These are phyloP conservation scores for Acyrthosiphon pisum DNA, from an alignment of 1,140 invertebrate species.

Conservation along the genomic window DNA sequence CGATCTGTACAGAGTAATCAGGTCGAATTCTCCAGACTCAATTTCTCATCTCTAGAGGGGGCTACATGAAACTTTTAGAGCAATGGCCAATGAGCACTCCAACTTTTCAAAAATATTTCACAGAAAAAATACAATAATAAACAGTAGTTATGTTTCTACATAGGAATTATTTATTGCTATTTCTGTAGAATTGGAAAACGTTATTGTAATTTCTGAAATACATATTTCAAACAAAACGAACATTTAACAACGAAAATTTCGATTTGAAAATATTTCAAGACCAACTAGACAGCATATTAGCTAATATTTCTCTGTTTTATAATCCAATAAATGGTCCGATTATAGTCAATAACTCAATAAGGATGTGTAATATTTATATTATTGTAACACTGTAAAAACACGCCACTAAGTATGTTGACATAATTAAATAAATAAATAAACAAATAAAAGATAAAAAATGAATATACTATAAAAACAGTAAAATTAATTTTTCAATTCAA, in stretches of 20 bases:
- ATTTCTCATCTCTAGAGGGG: constrained; percentile 12
- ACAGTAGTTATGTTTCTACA: not conserved
- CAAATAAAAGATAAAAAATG: not conserved
- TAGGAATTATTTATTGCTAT: not conserved
- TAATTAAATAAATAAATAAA: not conserved
- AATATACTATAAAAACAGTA: not conserved
- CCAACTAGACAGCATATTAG: not conserved
- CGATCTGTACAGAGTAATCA: not conserved
- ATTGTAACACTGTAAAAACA: not conserved
- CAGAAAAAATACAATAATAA: not conserved
- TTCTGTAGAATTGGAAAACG: not conserved
- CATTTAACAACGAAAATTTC: not conserved
- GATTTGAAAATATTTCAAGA: not conserved
- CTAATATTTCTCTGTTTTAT: not conserved
- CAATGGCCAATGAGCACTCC: too few species aligned
- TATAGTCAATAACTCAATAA: not conserved
- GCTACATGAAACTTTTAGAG: not conserved
- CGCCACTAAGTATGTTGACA: not conserved
- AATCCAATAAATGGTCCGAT: not conserved
- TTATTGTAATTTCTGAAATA: not conserved
- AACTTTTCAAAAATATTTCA: not conserved
- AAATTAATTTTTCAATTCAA: not conserved
- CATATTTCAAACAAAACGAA: not conserved
- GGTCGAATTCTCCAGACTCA: not conserved
- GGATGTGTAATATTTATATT: not conserved